Evolutionary conservation across 1,140 invertebrate species (phyloP), one percentile per base, ranked within the genome.

Genomic region (Heliconius hewitsoni): DNA sequence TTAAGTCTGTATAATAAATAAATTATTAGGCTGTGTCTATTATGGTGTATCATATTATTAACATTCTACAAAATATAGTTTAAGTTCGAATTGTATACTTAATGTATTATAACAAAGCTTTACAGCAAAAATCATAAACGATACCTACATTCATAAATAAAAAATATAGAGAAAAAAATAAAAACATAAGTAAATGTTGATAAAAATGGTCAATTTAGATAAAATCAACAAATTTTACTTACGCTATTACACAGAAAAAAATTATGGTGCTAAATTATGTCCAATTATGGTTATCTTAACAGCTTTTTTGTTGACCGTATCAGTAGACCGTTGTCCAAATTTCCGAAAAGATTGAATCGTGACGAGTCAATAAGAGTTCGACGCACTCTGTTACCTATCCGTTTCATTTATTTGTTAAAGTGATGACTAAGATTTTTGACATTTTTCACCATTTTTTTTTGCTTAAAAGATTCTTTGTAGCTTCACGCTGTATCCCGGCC

Each of bases 331-430:
- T 74, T 81, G 76, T 71, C 74, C 81, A 82, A 77, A 81, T 72
- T 84, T 84, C 78, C 78, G 82, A 84, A 80, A 72, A 83, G 82
- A 84, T 86, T 79, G 78, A 82, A 86, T 85, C 86, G 86, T 89
- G 86, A 90, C 85, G 83, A 87, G 79, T 83, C 82, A 83, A 83
- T 85, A 73, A 82, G 76, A 81, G 87, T 85, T 90, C 84, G 82
- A 84, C 75, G 86, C 70, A 84, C 88, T 72, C 78, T 78, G 81
- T 60, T 77, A 83, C 81, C 81, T 55, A 60, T 71, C 79, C 50
- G 76, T 76, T 46, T 46, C 78, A 78, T 82, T 81, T 84, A 81
- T 83, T 82, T 81, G 79, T 84, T 75, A 83, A 83, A 80, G 80
- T 77, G 80, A 83, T 76, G 66, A 81, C 73, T 75, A 74, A 78